Percentiles rank a stretch among this genome's conserved stretches.
Evolutionary conservation across 2,888 invertebrate species (phyloP).

Genomic region (Drosophila testacea): DNA sequence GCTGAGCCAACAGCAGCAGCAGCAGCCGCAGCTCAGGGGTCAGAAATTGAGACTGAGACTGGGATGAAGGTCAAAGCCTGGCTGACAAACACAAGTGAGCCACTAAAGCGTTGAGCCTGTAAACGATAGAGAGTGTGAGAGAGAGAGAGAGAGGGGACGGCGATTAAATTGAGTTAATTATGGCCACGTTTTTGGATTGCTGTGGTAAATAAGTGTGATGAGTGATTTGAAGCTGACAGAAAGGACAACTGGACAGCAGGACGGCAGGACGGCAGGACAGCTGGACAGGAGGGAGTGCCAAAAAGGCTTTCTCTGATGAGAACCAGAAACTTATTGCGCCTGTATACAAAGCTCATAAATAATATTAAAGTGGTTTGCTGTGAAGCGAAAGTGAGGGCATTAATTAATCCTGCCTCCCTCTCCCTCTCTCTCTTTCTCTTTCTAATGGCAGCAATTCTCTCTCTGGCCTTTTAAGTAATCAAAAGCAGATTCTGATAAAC

Average conservation of each 20-base stretch:
- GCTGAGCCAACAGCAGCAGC: conserved; percentile 3
- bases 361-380: conserved; percentile 41
- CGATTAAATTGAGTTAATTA: conserved; percentile 79
- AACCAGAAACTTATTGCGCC: conserved; percentile 31
- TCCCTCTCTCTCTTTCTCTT: neutral
- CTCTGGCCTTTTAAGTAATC: conserved; percentile 29
- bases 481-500: conserved; percentile 27
- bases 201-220: conserved; percentile 59
- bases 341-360: conserved; percentile 49
- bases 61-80: conserved; percentile 12
- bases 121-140: neutral
- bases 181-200: conserved; percentile 65
- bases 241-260: no score
- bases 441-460: conserved; percentile 25
- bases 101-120: conserved; percentile 61
- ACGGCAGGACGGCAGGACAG: neutral
- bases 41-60: neutral
- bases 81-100: conserved; percentile 62
- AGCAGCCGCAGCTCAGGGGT: neutral
- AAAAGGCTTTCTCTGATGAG: conserved; percentile 31
- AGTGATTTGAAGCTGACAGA: conserved; percentile 58
- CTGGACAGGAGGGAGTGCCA: conserved; percentile 1
- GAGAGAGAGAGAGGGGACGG: conserved; percentile 21
- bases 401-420: conserved; percentile 21
- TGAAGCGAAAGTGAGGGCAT: conserved; percentile 11